Evolutionary conservation across 2,113 vertebrate species (phyloP), one percentile per base, ranked within the genome.

Genomic region (Halichoerus grypus): DNA sequence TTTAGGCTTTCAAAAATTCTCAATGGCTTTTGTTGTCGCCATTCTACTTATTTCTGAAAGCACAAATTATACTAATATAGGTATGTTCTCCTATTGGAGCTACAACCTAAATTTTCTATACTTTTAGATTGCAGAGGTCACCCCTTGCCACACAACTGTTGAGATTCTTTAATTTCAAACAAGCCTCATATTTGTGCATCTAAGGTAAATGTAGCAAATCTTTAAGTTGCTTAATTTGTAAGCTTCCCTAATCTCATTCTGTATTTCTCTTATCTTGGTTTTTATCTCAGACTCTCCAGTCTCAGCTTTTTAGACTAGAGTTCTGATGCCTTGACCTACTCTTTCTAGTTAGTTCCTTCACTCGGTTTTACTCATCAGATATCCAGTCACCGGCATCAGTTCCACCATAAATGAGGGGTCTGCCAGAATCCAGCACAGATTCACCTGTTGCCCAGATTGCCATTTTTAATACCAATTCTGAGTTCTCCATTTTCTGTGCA

Each of bases 351-450:
- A 19, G 15, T 31, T 5, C 33, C 5, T 0, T 51, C 83, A 16
- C 22, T 55, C 26, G 49, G 0, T 33, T 80, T 26, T 79, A 13
- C 4, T n/a, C 1, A 55, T 4, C 1, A 6, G 42, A 1, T 16
- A 3, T 82, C 3, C 12, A n/a, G 0, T 28, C 7, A 28, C 6
- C 91, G 63, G 11, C 9, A 91, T 14, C 1, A n/a, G 14, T 36
- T 46, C 5, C 82, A 2, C 7, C 4, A 31, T 26, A 51, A 67
- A 1, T 21, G 8, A 71, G 42, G 72, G 8, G 1, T 59, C 14
- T n/a, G 1, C 9, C 26, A 57, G 13, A 82, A 26, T 1, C 3
- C 0, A 21, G 9, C 36, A 31, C 14, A 88, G 5, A 15, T 65
- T 61, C 4, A 28, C 21, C 14, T 21, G 13, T 42, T 84, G 13